Conservation (phyloP, 2,888 invertebrate species). For the Napeogenes inachia region DNA sequence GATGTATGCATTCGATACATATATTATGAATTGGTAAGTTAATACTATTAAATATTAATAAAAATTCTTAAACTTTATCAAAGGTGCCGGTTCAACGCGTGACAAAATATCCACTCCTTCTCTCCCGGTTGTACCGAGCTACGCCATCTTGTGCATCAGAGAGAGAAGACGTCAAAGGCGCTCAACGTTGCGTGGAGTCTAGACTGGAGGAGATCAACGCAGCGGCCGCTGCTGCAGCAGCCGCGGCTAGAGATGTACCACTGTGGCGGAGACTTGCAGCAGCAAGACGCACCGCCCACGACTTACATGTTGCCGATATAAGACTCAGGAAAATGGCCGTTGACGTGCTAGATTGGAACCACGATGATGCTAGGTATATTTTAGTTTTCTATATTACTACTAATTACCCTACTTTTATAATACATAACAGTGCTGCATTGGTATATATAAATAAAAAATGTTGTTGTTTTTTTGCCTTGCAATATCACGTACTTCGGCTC, state of each 20-base stretch:
- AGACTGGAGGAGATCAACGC: slow-evolving; percentile 96
- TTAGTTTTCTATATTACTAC: neutral
- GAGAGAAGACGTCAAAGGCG: slow-evolving; percentile 88
- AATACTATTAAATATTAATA: neutral
- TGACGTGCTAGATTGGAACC: slow-evolving; percentile 95
- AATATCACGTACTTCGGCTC: neutral
- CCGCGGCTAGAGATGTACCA: slow-evolving; percentile 91
- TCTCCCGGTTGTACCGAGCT: slow-evolving; percentile 93
- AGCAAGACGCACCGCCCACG: slow-evolving; percentile 85
- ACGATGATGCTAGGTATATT: slow-evolving; percentile 85
- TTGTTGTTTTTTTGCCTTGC: too few species aligned
- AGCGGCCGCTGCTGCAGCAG: slow-evolving; percentile 92
- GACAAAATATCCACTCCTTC: slow-evolving; percentile 95
- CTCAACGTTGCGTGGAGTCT: slow-evolving; percentile 94
- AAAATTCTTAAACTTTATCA: neutral
- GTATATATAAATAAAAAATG: too few species aligned
- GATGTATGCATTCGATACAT: neutral
- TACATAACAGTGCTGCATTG: too few species aligned
- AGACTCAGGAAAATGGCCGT: slow-evolving; percentile 95
- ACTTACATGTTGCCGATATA: slow-evolving; percentile 92
- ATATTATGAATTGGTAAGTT: neutral
- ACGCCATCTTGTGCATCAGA: slow-evolving; percentile 91
- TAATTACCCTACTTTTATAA: too few species aligned
- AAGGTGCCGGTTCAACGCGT: slow-evolving; percentile 97
- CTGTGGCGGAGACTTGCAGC: slow-evolving; percentile 93